Base-by-base conservation (phyloP, 2,888 invertebrate species). In the Epinotia brunnichana region DNA sequence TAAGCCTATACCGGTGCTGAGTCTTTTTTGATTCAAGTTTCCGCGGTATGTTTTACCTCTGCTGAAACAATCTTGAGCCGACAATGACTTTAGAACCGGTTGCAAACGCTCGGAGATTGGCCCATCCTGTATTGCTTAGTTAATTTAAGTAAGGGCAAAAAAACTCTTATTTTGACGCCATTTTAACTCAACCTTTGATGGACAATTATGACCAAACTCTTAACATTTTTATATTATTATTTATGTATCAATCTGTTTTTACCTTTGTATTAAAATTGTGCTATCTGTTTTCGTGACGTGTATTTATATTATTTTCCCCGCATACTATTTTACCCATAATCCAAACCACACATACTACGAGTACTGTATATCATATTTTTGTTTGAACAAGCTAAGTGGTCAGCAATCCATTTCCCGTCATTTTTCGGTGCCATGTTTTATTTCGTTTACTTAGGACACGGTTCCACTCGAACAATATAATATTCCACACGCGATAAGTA, bases 401-500 rank as follows among this genome's bases (percentile, higher is more conserved):
- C 41, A 57, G 57, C 63, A 69, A 63, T 73, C 57, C 68, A 63
- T 69, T 59, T 62, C 29, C 53, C 17, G 17, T 21, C 5, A 35
- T 29, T 59, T 60, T 62, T 68, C 44, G 48, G 61, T 70, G 74
- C 57, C 77, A 73, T 77, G 75, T 77, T 77, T 78, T 77, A 77
- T 78, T 75, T 77, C 78, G 78, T 80, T 78, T 77, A 76, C 74
- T 74, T 74, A 75, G 70, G 73, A 70, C 75, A 56, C 75, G 80
- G 75, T 78, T 76, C 60, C 17, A 57, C 53, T 69, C 78, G 77
- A 81, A 82, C 75, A 80, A 75, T 81, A 80, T 76, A 79, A 64
- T 80, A 80, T 81, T 83, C 78, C 76, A 78, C 78, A 81, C 78
- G 74, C 76, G 76, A 78, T 78, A n/a, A n/a, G n/a, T n/a, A 77